A percentile compares a stretch with the other conserved stretches of the same genome.
phyloP scores from a whole-genome alignment of 2,797 vertebrate genomes.

The Carapus acus region DNA sequence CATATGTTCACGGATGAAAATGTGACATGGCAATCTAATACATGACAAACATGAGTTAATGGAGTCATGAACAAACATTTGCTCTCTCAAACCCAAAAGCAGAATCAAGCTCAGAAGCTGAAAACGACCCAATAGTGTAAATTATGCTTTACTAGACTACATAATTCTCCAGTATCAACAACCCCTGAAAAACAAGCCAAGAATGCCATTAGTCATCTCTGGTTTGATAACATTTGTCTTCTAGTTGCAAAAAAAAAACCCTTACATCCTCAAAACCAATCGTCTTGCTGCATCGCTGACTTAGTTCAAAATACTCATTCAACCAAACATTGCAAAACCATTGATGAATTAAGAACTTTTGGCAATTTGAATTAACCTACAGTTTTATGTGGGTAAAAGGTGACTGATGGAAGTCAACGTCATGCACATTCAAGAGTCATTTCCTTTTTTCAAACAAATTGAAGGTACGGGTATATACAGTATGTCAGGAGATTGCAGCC shows the following conservation, averaged over 20 bases:
- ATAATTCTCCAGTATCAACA: constrained; percentile 40
- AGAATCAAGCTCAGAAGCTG: neutral
- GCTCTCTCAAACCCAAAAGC: constrained; percentile 4
- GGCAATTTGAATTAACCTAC: too few relatives aligned
- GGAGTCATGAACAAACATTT: constrained; percentile 25
- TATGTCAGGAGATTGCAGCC: neutral
- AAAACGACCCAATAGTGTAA: too few relatives aligned
- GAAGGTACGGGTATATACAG: too few relatives aligned
- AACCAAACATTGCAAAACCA: constrained; percentile 40
- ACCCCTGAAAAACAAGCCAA: constrained; percentile 32
- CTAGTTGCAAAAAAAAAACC: constrained; percentile 35
- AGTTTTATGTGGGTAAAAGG: too few relatives aligned
- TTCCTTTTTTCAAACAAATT: too few relatives aligned
- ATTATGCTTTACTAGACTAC: constrained; percentile 33
- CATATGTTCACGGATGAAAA: neutral
- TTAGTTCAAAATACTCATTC: constrained; percentile 52
- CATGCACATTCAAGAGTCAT: too few relatives aligned
- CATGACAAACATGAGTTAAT: constrained; percentile 6
- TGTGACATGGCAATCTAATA: constrained; percentile 5
- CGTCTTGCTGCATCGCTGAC: constrained; percentile 35
- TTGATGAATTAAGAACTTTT: constrained; percentile 13
- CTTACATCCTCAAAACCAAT: constrained; percentile 55
- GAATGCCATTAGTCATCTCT: constrained; percentile 52
- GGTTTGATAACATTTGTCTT: constrained; percentile 64
- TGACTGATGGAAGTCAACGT: too few relatives aligned